These are phyloP conservation scores for Papilio dardanus DNA, from an alignment of 1,140 invertebrate genomes.

Conservation along the genomic window DNA sequence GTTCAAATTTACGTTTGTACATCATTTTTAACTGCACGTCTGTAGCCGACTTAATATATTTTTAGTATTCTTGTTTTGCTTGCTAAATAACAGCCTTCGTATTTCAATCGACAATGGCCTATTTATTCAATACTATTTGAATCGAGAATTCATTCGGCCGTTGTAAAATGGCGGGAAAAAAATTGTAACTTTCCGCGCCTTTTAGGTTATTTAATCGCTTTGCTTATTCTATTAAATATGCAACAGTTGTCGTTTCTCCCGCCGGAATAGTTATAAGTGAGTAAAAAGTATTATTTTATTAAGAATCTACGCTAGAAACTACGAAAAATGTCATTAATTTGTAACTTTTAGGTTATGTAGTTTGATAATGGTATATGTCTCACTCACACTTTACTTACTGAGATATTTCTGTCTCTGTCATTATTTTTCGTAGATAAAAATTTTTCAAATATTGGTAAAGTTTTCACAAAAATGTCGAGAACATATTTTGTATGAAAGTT, in stretches of 20 bases:
- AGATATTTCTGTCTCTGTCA: too few relatives aligned
- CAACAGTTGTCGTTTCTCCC: conserved; percentile 35
- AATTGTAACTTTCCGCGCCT: neutral
- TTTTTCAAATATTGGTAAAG: too few relatives aligned
- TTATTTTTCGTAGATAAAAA: too few relatives aligned
- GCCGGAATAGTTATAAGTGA: conserved; percentile 34
- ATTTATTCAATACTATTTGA: neutral
- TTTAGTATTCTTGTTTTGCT: neutral
- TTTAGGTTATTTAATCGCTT: neutral
- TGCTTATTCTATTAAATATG: conserved; percentile 29
- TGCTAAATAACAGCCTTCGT: neutral
- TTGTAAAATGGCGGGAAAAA: neutral
- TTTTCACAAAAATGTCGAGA: too few relatives aligned
- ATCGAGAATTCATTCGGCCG: neutral
- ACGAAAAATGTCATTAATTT: neutral
- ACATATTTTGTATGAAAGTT: too few relatives aligned
- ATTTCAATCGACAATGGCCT: neutral
- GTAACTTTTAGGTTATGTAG: too few relatives aligned
- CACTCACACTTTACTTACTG: too few relatives aligned
- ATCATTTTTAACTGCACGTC: too few relatives aligned
- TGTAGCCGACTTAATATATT: neutral
- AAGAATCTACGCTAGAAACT: neutral
- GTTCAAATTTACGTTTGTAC: too few relatives aligned
- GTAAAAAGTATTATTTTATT: neutral
- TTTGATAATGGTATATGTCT: too few relatives aligned